Percentiles rank a stretch among this genome's conserved stretches.
Conservation (phyloP, 2,797 vertebrate genomes). For the Mormyrops boulengeri region DNA sequence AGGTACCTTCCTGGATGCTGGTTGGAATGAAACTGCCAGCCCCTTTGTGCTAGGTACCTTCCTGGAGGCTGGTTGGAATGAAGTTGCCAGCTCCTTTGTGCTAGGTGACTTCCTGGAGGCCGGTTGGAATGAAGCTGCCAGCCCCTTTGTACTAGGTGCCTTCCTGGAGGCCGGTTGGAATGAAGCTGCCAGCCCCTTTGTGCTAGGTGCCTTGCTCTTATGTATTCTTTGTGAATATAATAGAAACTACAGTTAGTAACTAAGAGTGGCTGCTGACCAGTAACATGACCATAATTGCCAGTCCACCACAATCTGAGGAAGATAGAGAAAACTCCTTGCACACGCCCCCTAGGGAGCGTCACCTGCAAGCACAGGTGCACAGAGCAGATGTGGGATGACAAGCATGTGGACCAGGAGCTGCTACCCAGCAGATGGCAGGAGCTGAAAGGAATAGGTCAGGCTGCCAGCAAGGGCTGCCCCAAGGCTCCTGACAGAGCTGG, state of each 20-base stretch:
- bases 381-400: neutral
- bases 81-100: neutral
- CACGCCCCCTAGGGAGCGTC: neutral
- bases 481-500: neutral
- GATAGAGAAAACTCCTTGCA: neutral
- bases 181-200: neutral
- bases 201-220: neutral
- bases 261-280: neutral
- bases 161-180: too few species aligned
- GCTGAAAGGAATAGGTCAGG: neutral
- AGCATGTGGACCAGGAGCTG: neutral
- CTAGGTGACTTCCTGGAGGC: too few species aligned
- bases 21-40: neutral
- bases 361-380: neutral
- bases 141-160: too few species aligned
- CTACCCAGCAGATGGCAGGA: constrained; percentile 7
- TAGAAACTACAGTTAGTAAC: neutral
- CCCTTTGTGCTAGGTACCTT: neutral
- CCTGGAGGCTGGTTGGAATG: neutral
- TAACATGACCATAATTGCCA: neutral
- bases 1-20: neutral
- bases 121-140: too few species aligned
- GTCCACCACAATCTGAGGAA: neutral
- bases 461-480: neutral
- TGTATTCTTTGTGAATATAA: neutral